A percentile compares a stretch with the other conserved stretches of the same genome.
Conservation (phyloP, 2,888 invertebrate species). For the Drosophila atripex region DNA sequence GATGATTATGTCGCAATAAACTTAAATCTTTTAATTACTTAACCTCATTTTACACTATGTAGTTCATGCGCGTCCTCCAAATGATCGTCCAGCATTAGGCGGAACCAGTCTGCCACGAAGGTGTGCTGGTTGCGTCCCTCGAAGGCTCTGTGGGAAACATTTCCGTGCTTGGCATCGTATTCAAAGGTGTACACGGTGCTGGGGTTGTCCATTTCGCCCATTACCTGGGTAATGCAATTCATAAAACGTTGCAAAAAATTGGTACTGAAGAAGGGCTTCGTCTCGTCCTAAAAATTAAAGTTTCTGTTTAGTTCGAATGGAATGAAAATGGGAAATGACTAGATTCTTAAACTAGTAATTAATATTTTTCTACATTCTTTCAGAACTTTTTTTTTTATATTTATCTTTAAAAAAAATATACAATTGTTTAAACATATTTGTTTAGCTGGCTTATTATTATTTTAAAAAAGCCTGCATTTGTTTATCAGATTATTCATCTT, state of each 20-base stretch:
- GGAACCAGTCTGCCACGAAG: slow-evolving; percentile 64
- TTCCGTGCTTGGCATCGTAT: slow-evolving; percentile 34
- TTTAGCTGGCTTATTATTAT: too few species aligned
- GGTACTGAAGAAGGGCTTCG: slow-evolving; percentile 38
- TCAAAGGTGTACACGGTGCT: slow-evolving; percentile 51
- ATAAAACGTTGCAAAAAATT: slow-evolving; percentile 48
- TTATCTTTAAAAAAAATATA: too few species aligned
- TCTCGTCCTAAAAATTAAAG: slow-evolving; percentile 23
- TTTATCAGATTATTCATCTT: too few species aligned
- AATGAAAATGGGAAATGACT: background rate
- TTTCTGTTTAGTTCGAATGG: background rate
- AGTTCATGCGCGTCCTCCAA: slow-evolving; percentile 1
- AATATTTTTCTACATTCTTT: too few species aligned
- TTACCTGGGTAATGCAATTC: slow-evolving; percentile 5
- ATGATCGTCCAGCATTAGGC: slow-evolving; percentile 28
- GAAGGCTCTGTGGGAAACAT: slow-evolving; percentile 18
- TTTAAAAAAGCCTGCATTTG: too few species aligned
- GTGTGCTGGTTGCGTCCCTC: slow-evolving; percentile 41
- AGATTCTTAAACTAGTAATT: too few species aligned
- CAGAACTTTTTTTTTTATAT: too few species aligned
- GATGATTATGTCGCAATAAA: slow-evolving; percentile 47
- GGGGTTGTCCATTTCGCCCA: slow-evolving; percentile 33
- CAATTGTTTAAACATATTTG: too few species aligned
- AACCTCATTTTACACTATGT: background rate
- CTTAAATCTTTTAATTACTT: slow-evolving; percentile 39